Evolutionary conservation across 2,888 invertebrate genomes (phyloP).

Genomic region (Boloria selene): DNA sequence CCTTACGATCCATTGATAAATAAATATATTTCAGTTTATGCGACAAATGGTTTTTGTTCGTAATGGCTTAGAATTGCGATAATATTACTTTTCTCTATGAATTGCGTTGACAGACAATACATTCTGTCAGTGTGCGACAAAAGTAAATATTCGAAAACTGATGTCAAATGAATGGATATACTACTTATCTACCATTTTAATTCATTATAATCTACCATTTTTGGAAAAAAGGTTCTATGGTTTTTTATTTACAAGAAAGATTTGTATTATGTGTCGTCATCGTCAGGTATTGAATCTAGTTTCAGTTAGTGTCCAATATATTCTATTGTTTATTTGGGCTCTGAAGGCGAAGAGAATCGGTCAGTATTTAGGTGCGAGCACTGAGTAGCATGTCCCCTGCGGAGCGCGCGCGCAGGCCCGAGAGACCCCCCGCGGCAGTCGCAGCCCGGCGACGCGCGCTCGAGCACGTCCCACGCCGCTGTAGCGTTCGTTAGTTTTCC

Average conservation of each 20-base stretch:
- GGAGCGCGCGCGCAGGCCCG: slow-evolving; percentile 50
- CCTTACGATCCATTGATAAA: slow-evolving; percentile 45
- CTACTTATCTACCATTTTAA: too few species aligned
- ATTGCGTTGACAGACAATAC: too few species aligned
- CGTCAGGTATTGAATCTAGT: too few species aligned
- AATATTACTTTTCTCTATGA: too few species aligned
- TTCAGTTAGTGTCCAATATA: neutral
- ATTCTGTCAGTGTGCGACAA: too few species aligned
- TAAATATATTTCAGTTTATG: neutral
- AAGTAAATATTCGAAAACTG: too few species aligned
- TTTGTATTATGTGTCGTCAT: too few species aligned
- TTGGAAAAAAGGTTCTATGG: too few species aligned
- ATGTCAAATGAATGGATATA: too few species aligned
- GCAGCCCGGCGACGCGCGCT: slow-evolving; percentile 46
- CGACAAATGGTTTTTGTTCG: neutral
- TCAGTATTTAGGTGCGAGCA: slow-evolving; percentile 46
- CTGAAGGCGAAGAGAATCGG: slow-evolving; percentile 63
- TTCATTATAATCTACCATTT: too few species aligned
- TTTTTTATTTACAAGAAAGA: too few species aligned
- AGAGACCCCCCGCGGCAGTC: slow-evolving; percentile 60
- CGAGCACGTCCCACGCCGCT: slow-evolving; percentile 44
- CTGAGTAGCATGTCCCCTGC: neutral
- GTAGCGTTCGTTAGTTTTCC: slow-evolving; percentile 72
- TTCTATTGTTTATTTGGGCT: slow-evolving; percentile 36
- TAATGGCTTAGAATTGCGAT: too few species aligned